Base-by-base conservation (phyloP, 2,113 vertebrate genomes). In the Psammodynastes pulverulentus region DNA sequence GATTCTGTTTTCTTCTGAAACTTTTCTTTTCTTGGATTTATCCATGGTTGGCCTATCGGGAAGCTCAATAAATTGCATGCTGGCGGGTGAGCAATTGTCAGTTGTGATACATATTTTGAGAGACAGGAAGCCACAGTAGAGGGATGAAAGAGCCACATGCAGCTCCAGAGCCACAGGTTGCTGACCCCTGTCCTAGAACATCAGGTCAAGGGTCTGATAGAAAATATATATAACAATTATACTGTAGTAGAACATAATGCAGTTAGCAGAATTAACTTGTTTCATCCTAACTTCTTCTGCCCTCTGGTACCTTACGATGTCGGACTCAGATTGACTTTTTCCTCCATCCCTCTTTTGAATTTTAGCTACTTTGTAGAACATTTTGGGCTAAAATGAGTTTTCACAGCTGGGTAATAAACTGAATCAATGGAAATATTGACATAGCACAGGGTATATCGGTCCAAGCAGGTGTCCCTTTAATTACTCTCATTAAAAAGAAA, bases 351-450 rank as follows among this genome's bases (percentile, higher is more conserved):
- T 52, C 91, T 93, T 86, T 72, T 95, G 96, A 94, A 87, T 96
- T 92, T 97, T 94, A 95, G 95, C 93, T 96, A 96, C 97, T 96
- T 96, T 97, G 97, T 95, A 94, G 95, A 96, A 95, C 94, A 95
- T 96, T 95, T 96, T 93, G 95, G 91, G 95, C 96, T 94, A 96
- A 97, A 96, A 96, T 96, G 95, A 96, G 97, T 97, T 98, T 98
- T 98, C 96, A 97, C 97, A 98, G 98, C 97, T 98, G 98, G 96
- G 94, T 97, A 95, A 97, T 97, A 97, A 98, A 97, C 95, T 93
- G 97, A 97, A 97, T 97, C 94, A 95, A 93, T 97, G 97, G 97
- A 97, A 98, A 98, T 97, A 95, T 97, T 98, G 97, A 97, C 96
- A 94, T 93, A 97, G 96, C 92, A 96, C 96, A 95, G 95, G 93